Evolutionary conservation across 1,140 invertebrate species (phyloP).

Genomic region (Bicyclus anynana): DNA sequence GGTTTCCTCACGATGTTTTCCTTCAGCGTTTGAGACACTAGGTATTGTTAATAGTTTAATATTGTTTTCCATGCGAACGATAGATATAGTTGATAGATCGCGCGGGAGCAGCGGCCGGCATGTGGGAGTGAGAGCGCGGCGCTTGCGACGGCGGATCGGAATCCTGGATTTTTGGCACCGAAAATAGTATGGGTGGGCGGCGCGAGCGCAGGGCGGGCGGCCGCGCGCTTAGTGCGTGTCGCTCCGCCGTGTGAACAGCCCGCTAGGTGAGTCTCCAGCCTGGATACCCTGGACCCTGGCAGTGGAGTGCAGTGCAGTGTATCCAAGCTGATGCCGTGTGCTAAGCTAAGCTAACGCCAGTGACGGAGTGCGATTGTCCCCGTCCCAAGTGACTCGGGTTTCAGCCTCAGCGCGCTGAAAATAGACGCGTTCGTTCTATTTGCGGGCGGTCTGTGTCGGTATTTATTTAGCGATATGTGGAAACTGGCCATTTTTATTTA

Average conservation of each 20-base stretch:
- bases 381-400: constrained; percentile 67
- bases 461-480: constrained; percentile 73
- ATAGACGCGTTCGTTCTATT: constrained; percentile 65
- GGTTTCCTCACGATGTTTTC: too few relatives aligned
- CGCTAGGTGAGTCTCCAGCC: constrained; percentile 67
- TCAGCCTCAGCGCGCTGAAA: constrained; percentile 47
- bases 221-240: constrained; percentile 66
- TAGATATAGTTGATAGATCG: too few relatives aligned
- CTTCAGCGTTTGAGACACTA: too few relatives aligned
- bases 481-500: constrained; percentile 67
- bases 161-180: constrained; percentile 74
- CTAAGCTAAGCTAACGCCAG: constrained; percentile 14
- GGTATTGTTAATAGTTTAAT: background rate
- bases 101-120: constrained; percentile 21
- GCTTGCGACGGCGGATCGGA: constrained; percentile 53
- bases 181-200: constrained; percentile 72
- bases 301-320: constrained; percentile 48
- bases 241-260: constrained; percentile 74
- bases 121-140: constrained; percentile 50
- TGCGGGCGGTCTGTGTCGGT: constrained; percentile 59
- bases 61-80: too few relatives aligned
- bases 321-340: constrained; percentile 46
- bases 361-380: too few relatives aligned
- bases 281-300: constrained; percentile 44
- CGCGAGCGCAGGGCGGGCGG: constrained; percentile 45